These are phyloP conservation scores for Nomada fabriciana DNA, from an alignment of 2,888 invertebrate genomes.

Conservation along the genomic window DNA sequence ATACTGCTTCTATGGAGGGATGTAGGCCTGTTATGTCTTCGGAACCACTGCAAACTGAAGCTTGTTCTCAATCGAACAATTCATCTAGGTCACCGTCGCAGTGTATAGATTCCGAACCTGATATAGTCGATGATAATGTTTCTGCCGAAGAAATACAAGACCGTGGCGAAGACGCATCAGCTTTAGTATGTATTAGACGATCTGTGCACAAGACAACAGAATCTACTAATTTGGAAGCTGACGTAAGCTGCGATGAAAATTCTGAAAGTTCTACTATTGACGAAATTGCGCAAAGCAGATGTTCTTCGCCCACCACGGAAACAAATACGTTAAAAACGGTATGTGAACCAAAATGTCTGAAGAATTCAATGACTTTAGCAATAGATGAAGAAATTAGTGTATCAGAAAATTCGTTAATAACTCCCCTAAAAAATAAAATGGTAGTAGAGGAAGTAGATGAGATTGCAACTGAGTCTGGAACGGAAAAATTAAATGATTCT, in stretches of 20 bases:
- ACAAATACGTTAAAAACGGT: constrained; percentile 25
- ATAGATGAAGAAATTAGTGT: constrained; percentile 53
- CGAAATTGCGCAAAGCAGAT: constrained; percentile 10
- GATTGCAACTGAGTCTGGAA: neutral
- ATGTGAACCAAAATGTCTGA: constrained; percentile 21
- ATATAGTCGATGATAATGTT: constrained; percentile 10
- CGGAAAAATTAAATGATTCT: constrained; percentile 28
- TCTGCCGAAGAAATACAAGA: constrained; percentile 7
- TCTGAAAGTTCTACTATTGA: constrained; percentile 46
- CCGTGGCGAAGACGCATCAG: neutral
- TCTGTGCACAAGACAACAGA: constrained; percentile 10
- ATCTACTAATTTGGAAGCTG: constrained; percentile 5
- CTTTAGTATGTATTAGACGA: constrained; percentile 14
- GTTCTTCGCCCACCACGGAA: constrained; percentile 20
- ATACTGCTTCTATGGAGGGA: constrained; percentile 21
- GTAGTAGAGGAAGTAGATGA: constrained; percentile 1
- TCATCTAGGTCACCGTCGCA: constrained; percentile 22
- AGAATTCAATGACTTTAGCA: constrained; percentile 37
- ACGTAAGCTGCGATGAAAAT: constrained; percentile 38
- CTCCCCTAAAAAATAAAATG: constrained; percentile 31
- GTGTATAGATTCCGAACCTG: constrained; percentile 15
- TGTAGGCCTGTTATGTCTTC: constrained; percentile 2
- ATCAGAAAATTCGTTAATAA: constrained; percentile 35
- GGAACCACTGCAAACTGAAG: constrained; percentile 21
- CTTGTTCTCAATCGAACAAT: constrained; percentile 21